Evolutionary conservation across 2,113 vertebrate species (phyloP).

Genomic region (Anarhynchus alexandrinus): DNA sequence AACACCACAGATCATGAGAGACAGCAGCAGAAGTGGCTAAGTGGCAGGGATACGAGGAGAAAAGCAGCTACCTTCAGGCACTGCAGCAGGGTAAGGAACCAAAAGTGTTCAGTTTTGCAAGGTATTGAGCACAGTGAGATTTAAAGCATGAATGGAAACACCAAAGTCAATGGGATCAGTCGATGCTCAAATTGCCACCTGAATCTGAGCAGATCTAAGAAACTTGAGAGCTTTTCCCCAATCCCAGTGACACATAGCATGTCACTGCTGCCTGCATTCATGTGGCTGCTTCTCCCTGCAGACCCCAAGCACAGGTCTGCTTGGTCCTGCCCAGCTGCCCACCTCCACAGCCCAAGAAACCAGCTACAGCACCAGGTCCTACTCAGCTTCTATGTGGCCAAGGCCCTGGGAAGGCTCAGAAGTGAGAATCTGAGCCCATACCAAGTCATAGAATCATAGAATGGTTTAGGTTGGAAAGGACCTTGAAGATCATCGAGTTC

Average conservation of each 20-base stretch:
- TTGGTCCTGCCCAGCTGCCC: not conserved
- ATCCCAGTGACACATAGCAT: rapidly evolving
- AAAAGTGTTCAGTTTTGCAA: not conserved
- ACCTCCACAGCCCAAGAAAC: not conserved
- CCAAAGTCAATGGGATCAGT: too few relatives aligned
- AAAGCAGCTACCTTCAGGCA: not conserved
- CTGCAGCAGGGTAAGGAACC: not conserved
- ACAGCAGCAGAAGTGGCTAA: not conserved
- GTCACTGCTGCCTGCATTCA: not conserved
- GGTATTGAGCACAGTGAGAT: rapidly evolving
- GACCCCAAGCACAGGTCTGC: not conserved
- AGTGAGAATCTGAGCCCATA: rapidly evolving
- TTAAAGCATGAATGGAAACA: not conserved
- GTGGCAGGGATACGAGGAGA: not conserved
- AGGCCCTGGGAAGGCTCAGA: not conserved
- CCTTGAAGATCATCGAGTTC: too few relatives aligned
- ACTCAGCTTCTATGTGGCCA: not conserved
- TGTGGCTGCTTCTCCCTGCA: not conserved
- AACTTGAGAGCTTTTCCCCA: rapidly evolving
- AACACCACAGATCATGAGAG: rapidly evolving
- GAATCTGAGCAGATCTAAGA: not conserved
- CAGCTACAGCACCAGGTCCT: not conserved
- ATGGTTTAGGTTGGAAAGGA: too few relatives aligned
- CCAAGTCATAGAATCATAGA: too few relatives aligned
- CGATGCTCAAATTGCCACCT: rapidly evolving